Conservation (phyloP, 2,797 vertebrate species). For the Pogoniulus pusillus region DNA sequence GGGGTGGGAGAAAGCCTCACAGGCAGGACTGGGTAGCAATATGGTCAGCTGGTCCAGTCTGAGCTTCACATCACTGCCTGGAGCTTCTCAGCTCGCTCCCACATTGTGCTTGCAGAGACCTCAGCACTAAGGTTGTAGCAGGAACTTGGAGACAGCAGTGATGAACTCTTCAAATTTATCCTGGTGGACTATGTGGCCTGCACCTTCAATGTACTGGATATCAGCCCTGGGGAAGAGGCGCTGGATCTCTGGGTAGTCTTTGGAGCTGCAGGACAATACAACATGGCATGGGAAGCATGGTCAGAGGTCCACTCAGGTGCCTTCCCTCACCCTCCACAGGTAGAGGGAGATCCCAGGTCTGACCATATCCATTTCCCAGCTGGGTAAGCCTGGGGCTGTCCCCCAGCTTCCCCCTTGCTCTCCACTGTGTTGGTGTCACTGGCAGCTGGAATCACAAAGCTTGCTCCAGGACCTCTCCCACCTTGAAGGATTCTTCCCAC, state of each 20-base stretch:
- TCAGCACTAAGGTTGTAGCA: slow-evolving; percentile 45
- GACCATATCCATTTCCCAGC: background rate
- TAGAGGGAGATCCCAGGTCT: background rate
- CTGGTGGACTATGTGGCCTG: slow-evolving; percentile 94
- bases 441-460: background rate
- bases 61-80: accelerated
- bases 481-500: background rate
- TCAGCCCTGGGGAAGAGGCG: slow-evolving; percentile 88
- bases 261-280: slow-evolving; percentile 78
- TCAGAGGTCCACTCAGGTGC: background rate
- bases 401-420: accelerated
- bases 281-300: accelerated
- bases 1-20: background rate
- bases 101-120: background rate
- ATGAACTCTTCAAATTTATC: slow-evolving; percentile 93
- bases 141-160: slow-evolving; percentile 86
- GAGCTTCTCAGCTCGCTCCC: background rate
- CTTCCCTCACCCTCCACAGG: background rate
- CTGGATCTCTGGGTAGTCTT: slow-evolving; percentile 90
- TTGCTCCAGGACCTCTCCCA: background rate
- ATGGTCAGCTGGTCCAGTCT: background rate
- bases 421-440: accelerated
- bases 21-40: background rate
- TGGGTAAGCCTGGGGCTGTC: background rate
- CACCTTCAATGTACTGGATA: slow-evolving; percentile 88